These are phyloP conservation scores for Heteronetta atricapilla DNA, from an alignment of 2,113 vertebrate genomes.

Conservation along the genomic window DNA sequence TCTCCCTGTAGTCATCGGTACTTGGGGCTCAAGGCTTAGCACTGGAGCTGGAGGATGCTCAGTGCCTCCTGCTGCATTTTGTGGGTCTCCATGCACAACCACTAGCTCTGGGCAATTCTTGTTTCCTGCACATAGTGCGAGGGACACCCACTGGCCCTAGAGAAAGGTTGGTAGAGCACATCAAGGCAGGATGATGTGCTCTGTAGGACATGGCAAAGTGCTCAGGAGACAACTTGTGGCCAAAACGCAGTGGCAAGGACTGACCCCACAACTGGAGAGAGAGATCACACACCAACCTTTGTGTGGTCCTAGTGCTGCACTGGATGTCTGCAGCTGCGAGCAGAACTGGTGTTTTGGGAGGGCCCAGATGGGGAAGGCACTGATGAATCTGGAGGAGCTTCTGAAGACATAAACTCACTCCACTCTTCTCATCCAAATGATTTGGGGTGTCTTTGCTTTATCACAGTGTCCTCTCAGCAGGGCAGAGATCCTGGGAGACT, in stretches of 20 bases:
- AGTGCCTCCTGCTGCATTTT: not conserved
- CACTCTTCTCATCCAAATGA: not conserved
- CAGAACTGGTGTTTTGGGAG: not conserved
- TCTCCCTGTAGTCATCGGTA: not conserved
- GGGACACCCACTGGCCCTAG: not conserved
- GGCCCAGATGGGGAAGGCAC: not conserved
- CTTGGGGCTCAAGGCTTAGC: not conserved
- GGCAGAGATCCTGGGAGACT: not conserved
- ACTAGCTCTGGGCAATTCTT: not conserved
- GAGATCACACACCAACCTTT: not conserved
- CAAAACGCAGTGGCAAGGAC: not conserved
- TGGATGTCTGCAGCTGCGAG: not conserved
- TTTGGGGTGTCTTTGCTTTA: not conserved
- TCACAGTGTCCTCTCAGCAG: not conserved
- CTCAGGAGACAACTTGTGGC: not conserved
- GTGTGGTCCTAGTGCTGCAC: not conserved
- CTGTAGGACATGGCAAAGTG: not conserved
- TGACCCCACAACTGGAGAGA: not conserved
- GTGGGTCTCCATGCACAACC: not conserved
- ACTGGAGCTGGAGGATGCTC: not conserved
- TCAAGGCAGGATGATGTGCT: not conserved
- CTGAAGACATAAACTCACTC: not conserved
- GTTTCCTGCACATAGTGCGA: not conserved
- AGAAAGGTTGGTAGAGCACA: not conserved
- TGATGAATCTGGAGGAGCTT: not conserved